Percentiles rank a stretch among this genome's conserved stretches.
phyloP scores from a whole-genome alignment of 2,113 vertebrate species.

The Sus scrofa region T2T-Sscrofa CM000819.6:927001-927500 shows the following conservation, averaged over 20 bases:
- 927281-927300: rapidly evolving
- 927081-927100: background rate
- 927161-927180: background rate
- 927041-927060: conserved; percentile 34
- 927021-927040: conserved; percentile 48
- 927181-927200: rapidly evolving
- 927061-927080: conserved; percentile 45
- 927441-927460: background rate
- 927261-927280: rapidly evolving
- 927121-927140: background rate
- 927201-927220: background rate
- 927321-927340: rapidly evolving
- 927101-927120: background rate
- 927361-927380: background rate
- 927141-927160: background rate
- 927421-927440: background rate
- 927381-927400: background rate
- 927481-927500: background rate
- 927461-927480: background rate
- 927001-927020: conserved; percentile 47
- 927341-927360: background rate
- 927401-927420: background rate
- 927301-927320: rapidly evolving
- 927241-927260: background rate
- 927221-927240: rapidly evolving